These are phyloP conservation scores for Elaphurus davidianus DNA, from an alignment of 2,113 vertebrate genomes.

Conservation along the genomic window DNA sequence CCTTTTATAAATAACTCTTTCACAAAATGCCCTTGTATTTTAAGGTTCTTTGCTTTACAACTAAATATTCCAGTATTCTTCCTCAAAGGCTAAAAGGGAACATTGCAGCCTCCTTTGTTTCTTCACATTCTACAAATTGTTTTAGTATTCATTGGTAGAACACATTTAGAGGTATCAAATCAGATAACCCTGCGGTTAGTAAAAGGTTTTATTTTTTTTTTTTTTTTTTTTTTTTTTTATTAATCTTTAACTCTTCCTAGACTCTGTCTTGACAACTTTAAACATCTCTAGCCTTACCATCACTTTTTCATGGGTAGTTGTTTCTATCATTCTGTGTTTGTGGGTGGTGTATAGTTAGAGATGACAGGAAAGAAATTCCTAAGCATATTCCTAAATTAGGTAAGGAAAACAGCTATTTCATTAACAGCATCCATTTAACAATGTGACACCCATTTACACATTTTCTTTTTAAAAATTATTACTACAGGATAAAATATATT, in stretches of 20 bases:
- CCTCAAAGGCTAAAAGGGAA: background rate
- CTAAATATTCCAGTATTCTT: background rate
- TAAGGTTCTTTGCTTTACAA: background rate
- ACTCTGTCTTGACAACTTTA: background rate
- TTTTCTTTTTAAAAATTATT: constrained; percentile 13
- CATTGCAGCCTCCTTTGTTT: background rate
- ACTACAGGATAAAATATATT: background rate
- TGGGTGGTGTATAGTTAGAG: background rate
- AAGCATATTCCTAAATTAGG: background rate
- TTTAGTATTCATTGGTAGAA: background rate
- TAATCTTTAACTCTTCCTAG: background rate
- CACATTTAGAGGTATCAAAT: background rate
- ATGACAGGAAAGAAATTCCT: background rate
- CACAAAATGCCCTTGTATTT: background rate
- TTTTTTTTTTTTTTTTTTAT: too few relatives aligned
- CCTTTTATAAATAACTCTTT: background rate
- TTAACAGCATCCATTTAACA: background rate
- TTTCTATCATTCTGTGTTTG: background rate
- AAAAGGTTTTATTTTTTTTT: background rate
- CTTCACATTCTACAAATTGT: background rate
- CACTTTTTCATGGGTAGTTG: background rate
- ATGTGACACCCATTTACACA: background rate
- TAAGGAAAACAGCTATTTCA: background rate
- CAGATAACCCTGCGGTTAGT: background rate
- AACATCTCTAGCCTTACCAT: background rate